These are phyloP conservation scores for Megaceryle torquata DNA, from an alignment of 2,113 vertebrate species.

Conservation along the genomic window DNA sequence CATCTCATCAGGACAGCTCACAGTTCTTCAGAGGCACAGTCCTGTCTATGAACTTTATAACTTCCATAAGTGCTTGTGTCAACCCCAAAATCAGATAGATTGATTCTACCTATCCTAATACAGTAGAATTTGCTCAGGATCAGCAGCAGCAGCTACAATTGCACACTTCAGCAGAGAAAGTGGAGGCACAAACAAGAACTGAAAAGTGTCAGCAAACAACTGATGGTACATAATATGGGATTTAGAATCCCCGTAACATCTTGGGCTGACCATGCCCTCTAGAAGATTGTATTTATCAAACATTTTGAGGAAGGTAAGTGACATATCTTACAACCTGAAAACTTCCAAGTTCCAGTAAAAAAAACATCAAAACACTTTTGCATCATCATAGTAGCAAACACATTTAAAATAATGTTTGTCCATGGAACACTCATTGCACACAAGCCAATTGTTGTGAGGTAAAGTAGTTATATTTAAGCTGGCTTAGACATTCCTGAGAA, in stretches of 20 bases:
- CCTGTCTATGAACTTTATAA: neutral
- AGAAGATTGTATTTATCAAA: neutral
- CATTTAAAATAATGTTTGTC: neutral
- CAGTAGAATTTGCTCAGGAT: neutral
- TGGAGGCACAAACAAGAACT: neutral
- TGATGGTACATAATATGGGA: neutral
- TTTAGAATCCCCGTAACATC: neutral
- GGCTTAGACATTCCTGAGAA: neutral
- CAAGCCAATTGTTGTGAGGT: neutral
- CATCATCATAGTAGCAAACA: neutral
- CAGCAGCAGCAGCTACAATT: neutral
- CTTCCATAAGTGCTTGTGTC: neutral
- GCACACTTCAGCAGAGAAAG: neutral
- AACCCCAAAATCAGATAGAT: neutral
- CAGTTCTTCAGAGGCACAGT: neutral
- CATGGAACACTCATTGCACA: neutral
- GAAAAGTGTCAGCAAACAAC: neutral
- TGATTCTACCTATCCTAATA: neutral
- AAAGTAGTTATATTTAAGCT: neutral
- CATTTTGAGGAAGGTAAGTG: neutral
- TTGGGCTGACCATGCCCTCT: neutral
- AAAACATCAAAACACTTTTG: neutral
- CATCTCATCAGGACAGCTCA: neutral
- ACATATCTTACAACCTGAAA: neutral
- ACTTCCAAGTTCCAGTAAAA: neutral